Percentiles rank a stretch among this genome's conserved stretches.
phyloP scores from a whole-genome alignment of 92 coral and sea anemone species.

The Isaurus tuberculatus region DNA sequence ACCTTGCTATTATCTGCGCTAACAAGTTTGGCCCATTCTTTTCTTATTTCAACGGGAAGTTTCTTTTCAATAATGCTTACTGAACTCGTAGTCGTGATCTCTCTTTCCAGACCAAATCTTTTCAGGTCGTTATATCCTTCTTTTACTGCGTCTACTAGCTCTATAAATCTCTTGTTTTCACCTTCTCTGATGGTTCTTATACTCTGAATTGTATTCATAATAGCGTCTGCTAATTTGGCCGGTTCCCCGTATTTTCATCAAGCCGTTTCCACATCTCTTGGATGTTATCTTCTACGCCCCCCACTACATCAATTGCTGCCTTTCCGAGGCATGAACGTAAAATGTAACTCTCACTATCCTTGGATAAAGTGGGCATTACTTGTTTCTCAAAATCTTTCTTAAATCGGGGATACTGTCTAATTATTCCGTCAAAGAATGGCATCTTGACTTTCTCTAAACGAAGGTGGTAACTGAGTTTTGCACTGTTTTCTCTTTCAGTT shows the following conservation, averaged over 20 bases:
- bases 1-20: slow-evolving; percentile 25
- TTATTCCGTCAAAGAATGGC: slow-evolving; percentile 60
- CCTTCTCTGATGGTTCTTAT: slow-evolving; percentile 27
- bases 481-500: slow-evolving; percentile 3
- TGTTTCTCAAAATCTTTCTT: slow-evolving; percentile 36
- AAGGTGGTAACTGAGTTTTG: slow-evolving; percentile 23
- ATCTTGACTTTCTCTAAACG: slow-evolving; percentile 57
- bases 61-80: slow-evolving; percentile 29
- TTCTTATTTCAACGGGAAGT: slow-evolving; percentile 14
- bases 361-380: slow-evolving; percentile 25
- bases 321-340: slow-evolving; percentile 32
- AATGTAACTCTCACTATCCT: slow-evolving; percentile 30
- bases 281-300: slow-evolving; percentile 36
- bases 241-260: slow-evolving; percentile 44
- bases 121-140: slow-evolving; percentile 40
- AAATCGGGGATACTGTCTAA: slow-evolving; percentile 55
- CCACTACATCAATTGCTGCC: slow-evolving; percentile 10
- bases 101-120: slow-evolving; percentile 34
- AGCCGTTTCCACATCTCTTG: slow-evolving; percentile 38
- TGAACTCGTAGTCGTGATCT: slow-evolving; percentile 41
- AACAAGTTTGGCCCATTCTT: slow-evolving; percentile 39
- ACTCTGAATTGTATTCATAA: slow-evolving; percentile 27
- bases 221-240: slow-evolving; percentile 14
- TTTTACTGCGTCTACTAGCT: slow-evolving; percentile 30
- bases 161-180: slow-evolving; percentile 27